Base-by-base conservation (phyloP, 2,113 vertebrate genomes). In the Ammodytes marinus region DNA sequence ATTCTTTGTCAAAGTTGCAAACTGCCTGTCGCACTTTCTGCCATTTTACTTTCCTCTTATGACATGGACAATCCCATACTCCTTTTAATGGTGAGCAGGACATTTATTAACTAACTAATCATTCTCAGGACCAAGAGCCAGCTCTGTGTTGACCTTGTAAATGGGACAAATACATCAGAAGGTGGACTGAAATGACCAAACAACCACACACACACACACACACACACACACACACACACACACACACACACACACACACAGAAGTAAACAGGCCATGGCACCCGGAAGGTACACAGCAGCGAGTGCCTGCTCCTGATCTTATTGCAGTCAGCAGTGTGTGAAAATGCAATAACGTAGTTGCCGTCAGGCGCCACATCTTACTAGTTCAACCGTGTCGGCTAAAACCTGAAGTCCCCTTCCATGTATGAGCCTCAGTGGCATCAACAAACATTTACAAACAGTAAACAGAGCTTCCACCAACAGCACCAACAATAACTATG, bases 341-440 rank as follows among this genome's bases (percentile, higher is more conserved):
- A 91, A 93, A 87, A 88, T 92, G 77, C 93, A 92, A 93, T 93
- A 91, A 91, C 83, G 68, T 53, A 77, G 77, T 68, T n/a, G 79
- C 86, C 91, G 84, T 86, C 77, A 85, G 82, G 67, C 35, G 19
- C 42, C 52, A 77, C 78, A 68, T 90, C 79, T 89, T 65, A 35
- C 57, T 68, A 67, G 72, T 89, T 83, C 71, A 76, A 67, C 73
- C 35, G 15, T 75, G 74, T 61, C 42, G 80, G 68, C 74, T 72
- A 65, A 46, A 73, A 42, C 27, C 27, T 42, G 14, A n/a, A 70
- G 74, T 79, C 73, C 70, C 71, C 80, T 59, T 72, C 76, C 72
- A 77, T 73, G 86, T 68, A 78, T 74, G 73, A 49, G 70, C 50
- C 47, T 83, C 86, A 73, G 66, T 49, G 73, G 52, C 74, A 58